Base-by-base conservation (phyloP, 2,797 vertebrate genomes). In the Syndactyla subalaris region DNA sequence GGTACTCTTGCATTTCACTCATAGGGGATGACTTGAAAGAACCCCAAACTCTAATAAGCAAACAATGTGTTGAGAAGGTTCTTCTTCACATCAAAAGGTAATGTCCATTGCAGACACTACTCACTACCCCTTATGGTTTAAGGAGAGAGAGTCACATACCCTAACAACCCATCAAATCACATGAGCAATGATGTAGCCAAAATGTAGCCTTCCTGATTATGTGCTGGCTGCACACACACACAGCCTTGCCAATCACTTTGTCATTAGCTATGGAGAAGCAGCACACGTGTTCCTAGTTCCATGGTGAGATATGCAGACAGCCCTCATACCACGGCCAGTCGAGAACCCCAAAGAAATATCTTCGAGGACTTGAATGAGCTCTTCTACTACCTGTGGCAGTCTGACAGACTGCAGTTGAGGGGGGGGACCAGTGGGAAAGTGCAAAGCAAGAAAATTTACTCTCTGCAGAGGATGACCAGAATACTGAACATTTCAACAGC, bases 241-340 rank as follows among this genome's bases (percentile, higher is more conserved):
- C 7, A 74, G 32, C 20, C 26, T 18, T 30, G 30, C 20, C 20
- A 66, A 38, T 20, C 54, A 30, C 14, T 1, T 32, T 36, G 22
- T 48, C 30, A 17, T 43, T n/a, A n/a, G 17, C 27, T 45, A 10
- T 30, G 39, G 14, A 59, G 13, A 85, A 65, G 39, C 21, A 80
- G 29, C 21, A 52, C 5, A 23, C 0, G 0, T n/a, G 6, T 34
- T 41, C 41, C 30, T 32, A 34, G 1, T 59, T 58, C 55, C 29
- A 38, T 20, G 11, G 4, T 14, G 27, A 61, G 41, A 48, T 34
- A 57, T 17, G 12, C 12, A 80, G 63, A 62, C 13, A 72, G 23
- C 3, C 12, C 24, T 63, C 24, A 39, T 36, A 43, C 4, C 10
- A 22, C 6, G 13, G 27, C 11, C 57, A 57, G 22, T 10, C 15